Percentiles rank a stretch among this genome's conserved stretches.
Conservation (phyloP, 2,113 vertebrate species). For the Morone chrysops region DNA sequence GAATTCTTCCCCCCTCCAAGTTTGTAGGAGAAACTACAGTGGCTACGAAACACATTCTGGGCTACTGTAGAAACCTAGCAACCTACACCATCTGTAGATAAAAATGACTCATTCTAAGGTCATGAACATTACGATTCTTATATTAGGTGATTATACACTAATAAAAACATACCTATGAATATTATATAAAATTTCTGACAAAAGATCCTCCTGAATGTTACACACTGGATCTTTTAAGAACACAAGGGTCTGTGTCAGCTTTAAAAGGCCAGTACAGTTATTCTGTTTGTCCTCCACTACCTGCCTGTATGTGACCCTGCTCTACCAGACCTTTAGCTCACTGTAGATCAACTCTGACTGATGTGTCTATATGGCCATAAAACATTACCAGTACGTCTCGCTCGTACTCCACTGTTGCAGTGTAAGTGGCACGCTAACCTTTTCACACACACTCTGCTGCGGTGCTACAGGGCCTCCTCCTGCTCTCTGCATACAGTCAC, state of each 20-base stretch:
- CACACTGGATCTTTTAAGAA: too few relatives aligned
- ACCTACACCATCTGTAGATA: too few relatives aligned
- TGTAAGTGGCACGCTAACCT: conserved; percentile 45
- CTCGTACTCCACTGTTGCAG: conserved; percentile 1
- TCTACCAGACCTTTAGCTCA: background rate
- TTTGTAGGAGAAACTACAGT: too few relatives aligned
- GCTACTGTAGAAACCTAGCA: too few relatives aligned
- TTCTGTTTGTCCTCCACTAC: background rate
- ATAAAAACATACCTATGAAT: too few relatives aligned
- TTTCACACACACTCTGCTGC: conserved; percentile 5
- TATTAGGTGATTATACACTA: too few relatives aligned
- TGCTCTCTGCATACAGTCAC: conserved; percentile 18
- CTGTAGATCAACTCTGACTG: background rate
- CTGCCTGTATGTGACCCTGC: background rate
- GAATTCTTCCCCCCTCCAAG: too few relatives aligned
- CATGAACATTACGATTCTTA: too few relatives aligned
- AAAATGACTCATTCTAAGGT: too few relatives aligned
- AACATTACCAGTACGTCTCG: conserved; percentile 1
- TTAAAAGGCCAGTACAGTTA: background rate
- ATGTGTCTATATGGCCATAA: background rate
- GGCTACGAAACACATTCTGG: too few relatives aligned
- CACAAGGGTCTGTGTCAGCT: background rate
- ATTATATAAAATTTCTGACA: too few relatives aligned
- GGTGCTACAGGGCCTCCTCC: conserved; percentile 3
- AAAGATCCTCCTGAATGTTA: too few relatives aligned